Evolutionary conservation across 2,888 invertebrate species (phyloP).

Genomic region (Taphrorychus bicolor): DNA sequence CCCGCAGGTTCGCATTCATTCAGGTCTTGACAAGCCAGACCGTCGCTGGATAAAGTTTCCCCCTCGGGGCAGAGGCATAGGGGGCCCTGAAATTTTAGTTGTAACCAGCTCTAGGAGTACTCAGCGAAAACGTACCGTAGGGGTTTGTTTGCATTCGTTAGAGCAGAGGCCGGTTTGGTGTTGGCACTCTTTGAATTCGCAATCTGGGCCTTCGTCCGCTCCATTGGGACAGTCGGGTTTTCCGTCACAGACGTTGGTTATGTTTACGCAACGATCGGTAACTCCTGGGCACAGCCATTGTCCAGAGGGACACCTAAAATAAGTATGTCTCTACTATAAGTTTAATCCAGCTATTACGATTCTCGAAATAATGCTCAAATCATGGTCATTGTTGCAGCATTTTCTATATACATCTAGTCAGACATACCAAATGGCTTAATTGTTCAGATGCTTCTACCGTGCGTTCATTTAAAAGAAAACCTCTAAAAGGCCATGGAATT

Average conservation of each 20-base stretch:
- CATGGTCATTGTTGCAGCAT: too few species aligned
- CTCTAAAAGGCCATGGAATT: too few species aligned
- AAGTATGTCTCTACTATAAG: too few species aligned
- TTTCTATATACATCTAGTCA: too few species aligned
- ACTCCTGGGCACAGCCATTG: slow-evolving; percentile 90
- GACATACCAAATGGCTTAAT: too few species aligned
- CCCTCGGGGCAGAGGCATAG: slow-evolving; percentile 90
- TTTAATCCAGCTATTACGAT: too few species aligned
- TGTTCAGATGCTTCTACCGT: too few species aligned
- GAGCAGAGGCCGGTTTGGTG: slow-evolving; percentile 81
- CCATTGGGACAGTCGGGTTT: slow-evolving; percentile 92
- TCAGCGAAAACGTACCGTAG: slow-evolving; percentile 57
- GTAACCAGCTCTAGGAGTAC: not conserved
- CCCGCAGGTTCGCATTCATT: slow-evolving; percentile 91
- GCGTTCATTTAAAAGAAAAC: too few species aligned
- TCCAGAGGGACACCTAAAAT: slow-evolving; percentile 68
- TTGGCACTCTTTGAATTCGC: slow-evolving; percentile 82
- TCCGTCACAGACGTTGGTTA: slow-evolving; percentile 88
- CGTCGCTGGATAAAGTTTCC: slow-evolving; percentile 76
- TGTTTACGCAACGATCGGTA: slow-evolving; percentile 82
- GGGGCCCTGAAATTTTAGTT: slow-evolving; percentile 67
- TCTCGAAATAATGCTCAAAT: too few species aligned
- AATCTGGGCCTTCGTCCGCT: slow-evolving; percentile 90
- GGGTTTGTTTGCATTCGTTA: slow-evolving; percentile 86
- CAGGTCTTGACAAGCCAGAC: slow-evolving; percentile 77